A percentile compares a stretch with the other conserved stretches of the same genome.
These are phyloP conservation scores for Eupelmus urozonus DNA, from an alignment of 2,888 invertebrate genomes.

Conservation along the genomic window DNA sequence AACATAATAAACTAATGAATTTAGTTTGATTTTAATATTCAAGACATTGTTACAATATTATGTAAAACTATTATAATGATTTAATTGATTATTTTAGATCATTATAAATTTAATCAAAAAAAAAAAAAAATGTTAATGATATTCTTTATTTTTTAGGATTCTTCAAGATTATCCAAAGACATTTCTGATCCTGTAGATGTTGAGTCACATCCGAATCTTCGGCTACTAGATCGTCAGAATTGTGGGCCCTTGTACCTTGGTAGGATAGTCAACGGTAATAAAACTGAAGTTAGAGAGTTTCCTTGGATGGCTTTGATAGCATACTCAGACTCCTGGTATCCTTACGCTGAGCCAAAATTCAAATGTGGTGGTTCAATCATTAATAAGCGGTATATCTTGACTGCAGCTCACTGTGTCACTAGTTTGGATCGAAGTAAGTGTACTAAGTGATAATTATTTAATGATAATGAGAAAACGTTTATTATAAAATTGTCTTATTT, in stretches of 20 bases:
- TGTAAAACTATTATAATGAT: too few relatives aligned
- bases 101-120: too few relatives aligned
- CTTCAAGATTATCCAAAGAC: neutral
- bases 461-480: too few relatives aligned
- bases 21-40: too few relatives aligned
- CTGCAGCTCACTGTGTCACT: conserved; percentile 81
- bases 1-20: too few relatives aligned
- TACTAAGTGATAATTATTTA: too few relatives aligned
- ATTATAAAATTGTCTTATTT: too few relatives aligned
- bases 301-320: conserved; percentile 88
- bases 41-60: too few relatives aligned
- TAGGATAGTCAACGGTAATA: conserved; percentile 82
- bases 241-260: conserved; percentile 81
- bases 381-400: conserved; percentile 79
- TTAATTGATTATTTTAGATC: too few relatives aligned
- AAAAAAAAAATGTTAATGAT: too few relatives aligned
- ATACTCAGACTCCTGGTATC: conserved; percentile 76
- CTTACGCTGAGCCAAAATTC: conserved; percentile 61
- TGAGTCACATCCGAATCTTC: conserved; percentile 74
- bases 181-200: conserved; percentile 72
- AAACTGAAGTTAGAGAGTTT: conserved; percentile 82
- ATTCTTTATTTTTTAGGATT: too few relatives aligned
- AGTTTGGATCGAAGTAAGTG: too few relatives aligned
- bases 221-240: conserved; percentile 72
- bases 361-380: conserved; percentile 79